Conservation (phyloP, 2,797 vertebrate species). For the Danio albolineatus region DNA sequence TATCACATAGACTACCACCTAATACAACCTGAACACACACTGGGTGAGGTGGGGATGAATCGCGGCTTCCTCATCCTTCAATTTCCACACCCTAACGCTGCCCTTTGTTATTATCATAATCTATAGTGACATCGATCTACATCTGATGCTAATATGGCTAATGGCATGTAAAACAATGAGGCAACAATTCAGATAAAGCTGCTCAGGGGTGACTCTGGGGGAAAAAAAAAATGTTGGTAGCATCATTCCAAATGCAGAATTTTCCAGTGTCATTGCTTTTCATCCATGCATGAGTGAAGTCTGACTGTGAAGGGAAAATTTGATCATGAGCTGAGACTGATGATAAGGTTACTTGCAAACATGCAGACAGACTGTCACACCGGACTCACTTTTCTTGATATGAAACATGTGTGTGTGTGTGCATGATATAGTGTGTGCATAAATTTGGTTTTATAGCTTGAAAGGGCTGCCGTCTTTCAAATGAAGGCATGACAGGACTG, state of each 20-base stretch:
- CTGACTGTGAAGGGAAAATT: constrained; percentile 9
- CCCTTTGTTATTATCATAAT: not conserved
- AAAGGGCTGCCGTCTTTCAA: constrained; percentile 24
- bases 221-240: not conserved
- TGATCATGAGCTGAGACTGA: constrained; percentile 25
- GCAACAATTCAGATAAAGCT: not conserved
- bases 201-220: not conserved
- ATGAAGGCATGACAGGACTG: constrained; percentile 19
- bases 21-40: constrained; percentile 77
- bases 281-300: not conserved
- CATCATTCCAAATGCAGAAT: constrained; percentile 2
- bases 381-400: constrained; percentile 9
- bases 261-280: constrained; percentile 4
- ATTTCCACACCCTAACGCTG: not conserved
- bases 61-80: not conserved
- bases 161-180: not conserved
- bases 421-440: constrained; percentile 1
- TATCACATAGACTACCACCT: constrained; percentile 75
- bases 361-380: constrained; percentile 34
- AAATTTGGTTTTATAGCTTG: constrained; percentile 7
- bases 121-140: not conserved
- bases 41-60: constrained; percentile 14
- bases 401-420: constrained; percentile 15
- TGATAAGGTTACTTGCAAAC: constrained; percentile 40
- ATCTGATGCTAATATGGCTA: not conserved